Evolutionary conservation across 2,797 vertebrate species (phyloP), one percentile per base, ranked within the genome.

Genomic region (Corythornis leucogaster): DNA sequence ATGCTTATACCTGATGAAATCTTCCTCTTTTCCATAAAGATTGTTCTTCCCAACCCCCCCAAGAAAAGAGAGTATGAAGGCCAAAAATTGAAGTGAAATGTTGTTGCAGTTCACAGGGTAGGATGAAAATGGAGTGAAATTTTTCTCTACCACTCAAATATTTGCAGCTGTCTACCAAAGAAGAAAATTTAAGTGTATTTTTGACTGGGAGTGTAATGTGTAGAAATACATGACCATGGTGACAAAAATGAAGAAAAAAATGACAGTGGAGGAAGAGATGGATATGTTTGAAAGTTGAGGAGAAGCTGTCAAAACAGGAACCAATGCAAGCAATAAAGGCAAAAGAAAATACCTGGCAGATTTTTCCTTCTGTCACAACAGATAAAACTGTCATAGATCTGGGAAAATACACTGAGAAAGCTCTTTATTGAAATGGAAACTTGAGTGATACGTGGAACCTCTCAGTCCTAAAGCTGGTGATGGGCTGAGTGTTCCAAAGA

Each of bases 291-390:
- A 80, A 89, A 80, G 55, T 38, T 33, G 62, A 93, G 38, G 40
- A 75, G 30, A 54, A 86, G 42, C 33, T 88, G 58, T 84, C 74
- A 88, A 83, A 96, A 85, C 54, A 90, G 43, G 62, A 84, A 58
- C 20, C 38, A 58, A 80, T 22, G 42, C 15, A 87, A 91, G 11
- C 11, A 75, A 19, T 61, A 64, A 78, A 78, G 25, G 11, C 6
- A 21, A 58, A 80, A 81, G 50, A 88, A 86, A 91, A 61, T 67
- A 28, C 4, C 31, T 22, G 26, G 11, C 26, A 24, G 30, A 31
- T 68, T 75, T 89, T 90, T 61, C 11, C 20, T 68, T 84, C 20
- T 71, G 51, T 0, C 2, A 5, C 15, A 93, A 20, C 35, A 70
- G 16, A 51, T 28, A 45, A n/a, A 80, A 54, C 11, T 87, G 40